Evolutionary conservation across 2,113 vertebrate genomes (phyloP).

Genomic region (Rhineura floridana): DNA sequence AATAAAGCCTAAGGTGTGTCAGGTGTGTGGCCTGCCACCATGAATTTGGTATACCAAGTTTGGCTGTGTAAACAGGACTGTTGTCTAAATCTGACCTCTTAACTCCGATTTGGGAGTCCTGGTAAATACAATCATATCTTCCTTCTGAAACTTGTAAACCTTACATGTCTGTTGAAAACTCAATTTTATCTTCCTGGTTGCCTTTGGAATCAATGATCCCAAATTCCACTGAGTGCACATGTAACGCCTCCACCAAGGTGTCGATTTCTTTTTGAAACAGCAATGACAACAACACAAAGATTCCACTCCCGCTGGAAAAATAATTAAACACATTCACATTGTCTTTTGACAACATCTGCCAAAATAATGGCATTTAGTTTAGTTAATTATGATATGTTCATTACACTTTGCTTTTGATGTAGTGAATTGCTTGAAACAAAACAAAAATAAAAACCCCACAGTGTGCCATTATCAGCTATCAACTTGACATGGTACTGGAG

Average conservation of each 20-base stretch:
- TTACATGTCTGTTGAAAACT: not conserved
- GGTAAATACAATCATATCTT: not conserved
- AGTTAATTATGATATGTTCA: not conserved
- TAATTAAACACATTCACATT: slow-evolving; percentile 1
- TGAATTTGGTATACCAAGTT: not conserved
- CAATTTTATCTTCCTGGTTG: not conserved
- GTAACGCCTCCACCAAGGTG: not conserved
- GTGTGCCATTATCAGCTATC: not conserved
- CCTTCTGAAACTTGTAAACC: not conserved
- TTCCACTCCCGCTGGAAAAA: not conserved
- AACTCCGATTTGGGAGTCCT: not conserved
- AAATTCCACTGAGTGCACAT: not conserved
- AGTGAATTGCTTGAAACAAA: not conserved
- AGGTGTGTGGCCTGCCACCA: not conserved
- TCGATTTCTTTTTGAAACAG: not conserved
- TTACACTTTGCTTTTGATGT: not conserved
- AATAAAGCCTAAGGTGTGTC: not conserved
- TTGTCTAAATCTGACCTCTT: not conserved
- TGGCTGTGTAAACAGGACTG: not conserved
- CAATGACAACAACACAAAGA: not conserved
- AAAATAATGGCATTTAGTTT: not conserved
- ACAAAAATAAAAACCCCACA: not conserved
- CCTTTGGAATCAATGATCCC: not conserved
- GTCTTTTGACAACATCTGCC: not conserved
- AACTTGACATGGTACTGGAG: not conserved